Evolutionary conservation across 2,888 invertebrate genomes (phyloP), one percentile per base, ranked within the genome.

Genomic region (Thera obeliscata): DNA sequence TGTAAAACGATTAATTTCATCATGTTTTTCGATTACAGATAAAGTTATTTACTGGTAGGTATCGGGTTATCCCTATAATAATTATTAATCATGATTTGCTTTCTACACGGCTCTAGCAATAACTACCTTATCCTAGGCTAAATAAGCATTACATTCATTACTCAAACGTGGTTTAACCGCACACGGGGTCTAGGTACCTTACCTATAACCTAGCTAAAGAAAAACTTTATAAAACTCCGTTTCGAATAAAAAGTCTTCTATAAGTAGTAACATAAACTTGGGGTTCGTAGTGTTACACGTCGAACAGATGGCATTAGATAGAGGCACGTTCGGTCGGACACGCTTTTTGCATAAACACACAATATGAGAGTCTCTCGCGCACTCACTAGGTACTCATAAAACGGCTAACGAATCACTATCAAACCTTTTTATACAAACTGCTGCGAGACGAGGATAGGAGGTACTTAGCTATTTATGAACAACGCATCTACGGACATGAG

Each of bases 331-430:
- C 22, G 61, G 50, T 62, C 49, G 64, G 54, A 66, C 59, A 64
- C 58, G 58, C 59, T 61, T 61, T 68, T 66, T 58, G 61, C 68
- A 64, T 68, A 66, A 69, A 71, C 55, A 58, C 12, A 0, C 55
- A 56, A 38, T 57, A 64, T 67, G 65, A 66, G 62, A 50, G 11
- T 60, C 43, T 46, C 9, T 1, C 43, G 6, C 43, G 9, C 50
- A 50, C 48, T 49, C 58, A 33, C 61, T 59, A 22, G 49, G 65
- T 36, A 56, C 46, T 2, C 35, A 57, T 56, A 57, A 61, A 56
- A 36, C 46, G 46, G 43, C 52, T 33, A 60, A 60, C 49, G 4
- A 8, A 59, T 60, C 38, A 36, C 43, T 38, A 12, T 8, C 9
- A 41, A 12, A 7, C 8, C 41, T 43, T 8, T 43, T 56, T 57